Percentiles rank a stretch among this genome's conserved stretches.
Evolutionary conservation across 1,140 invertebrate species (phyloP).

Genomic region (Drosophila quadrilineata): DNA sequence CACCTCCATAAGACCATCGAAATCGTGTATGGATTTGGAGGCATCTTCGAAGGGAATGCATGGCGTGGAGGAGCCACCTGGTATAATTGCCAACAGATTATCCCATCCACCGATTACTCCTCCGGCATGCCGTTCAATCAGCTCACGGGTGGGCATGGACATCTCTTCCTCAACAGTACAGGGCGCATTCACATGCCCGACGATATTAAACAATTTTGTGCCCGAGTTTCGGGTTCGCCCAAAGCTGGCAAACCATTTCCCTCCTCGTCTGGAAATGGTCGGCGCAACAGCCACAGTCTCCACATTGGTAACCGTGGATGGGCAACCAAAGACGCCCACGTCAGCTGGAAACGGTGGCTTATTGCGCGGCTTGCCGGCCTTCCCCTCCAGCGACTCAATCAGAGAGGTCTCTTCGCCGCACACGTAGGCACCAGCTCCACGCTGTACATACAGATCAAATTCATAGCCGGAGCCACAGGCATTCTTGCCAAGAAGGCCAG

Average conservation of each 20-base stretch:
- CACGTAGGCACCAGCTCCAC: slow-evolving; percentile 91
- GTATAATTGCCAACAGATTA: slow-evolving; percentile 64
- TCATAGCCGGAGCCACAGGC: slow-evolving; percentile 89
- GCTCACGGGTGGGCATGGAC: slow-evolving; percentile 60
- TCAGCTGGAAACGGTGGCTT: slow-evolving; percentile 92
- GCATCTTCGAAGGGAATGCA: slow-evolving; percentile 50
- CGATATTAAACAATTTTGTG: slow-evolving; percentile 90
- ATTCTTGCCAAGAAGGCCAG: slow-evolving; percentile 88
- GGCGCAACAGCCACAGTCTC: slow-evolving; percentile 84
- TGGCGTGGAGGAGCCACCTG: slow-evolving; percentile 65
- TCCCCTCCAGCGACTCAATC: slow-evolving; percentile 90
- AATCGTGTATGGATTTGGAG: slow-evolving; percentile 51
- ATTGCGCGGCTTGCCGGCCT: slow-evolving; percentile 86
- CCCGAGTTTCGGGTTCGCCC: slow-evolving; percentile 88
- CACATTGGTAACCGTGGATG: slow-evolving; percentile 93
- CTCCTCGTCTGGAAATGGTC: slow-evolving; percentile 87
- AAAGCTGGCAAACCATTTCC: slow-evolving; percentile 88
- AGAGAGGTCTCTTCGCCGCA: slow-evolving; percentile 92
- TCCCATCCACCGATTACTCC: slow-evolving; percentile 69
- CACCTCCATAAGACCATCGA: slow-evolving; percentile 56
- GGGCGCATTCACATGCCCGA: slow-evolving; percentile 89
- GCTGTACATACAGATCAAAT: slow-evolving; percentile 89
- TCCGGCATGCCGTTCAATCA: slow-evolving; percentile 67
- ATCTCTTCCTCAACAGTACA: slow-evolving; percentile 87
- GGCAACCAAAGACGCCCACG: slow-evolving; percentile 89